Evolutionary conservation across 2,797 vertebrate genomes (phyloP), one percentile per base, ranked within the genome.

Genomic region (Hyperoplus immaculatus): DNA sequence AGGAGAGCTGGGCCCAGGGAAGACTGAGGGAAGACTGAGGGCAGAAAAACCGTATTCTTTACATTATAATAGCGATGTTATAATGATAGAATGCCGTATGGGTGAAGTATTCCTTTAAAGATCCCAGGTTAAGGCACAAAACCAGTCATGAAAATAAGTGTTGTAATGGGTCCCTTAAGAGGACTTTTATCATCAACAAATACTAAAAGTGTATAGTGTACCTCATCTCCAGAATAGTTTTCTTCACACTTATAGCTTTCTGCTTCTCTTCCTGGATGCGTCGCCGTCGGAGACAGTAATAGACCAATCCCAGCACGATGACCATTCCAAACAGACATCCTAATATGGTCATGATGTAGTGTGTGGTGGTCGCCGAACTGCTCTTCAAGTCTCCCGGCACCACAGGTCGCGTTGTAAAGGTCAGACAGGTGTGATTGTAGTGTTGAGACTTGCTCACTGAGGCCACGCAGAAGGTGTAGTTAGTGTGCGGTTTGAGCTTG

Each of bases 241-340:
- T 99, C 94, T 99, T 99, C 68, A 99, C 97, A 12, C 97, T 98
- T 85, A 98, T 96, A 0, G 97, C 97, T 88, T 99, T 99, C 88
- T 98, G 96, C 84, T 99, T 98, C 87, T 99, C 98, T 61, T 99
- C 97, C 61, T 97, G 95, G 92, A 97, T 95, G 55, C 98, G 96
- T 21, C 96, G 93, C 72, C 96, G 96, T 60, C 97, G 93, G 79
- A 99, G 93, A 88, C 98, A 99, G 87, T 98, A 99, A 92, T 99
- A 99, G 53, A 99, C 97, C 0, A 98, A 93, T 1, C 98, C 98
- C 45, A 99, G 94, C n/a, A 99, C 95, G 21, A 99, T 96, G 71
- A 99, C 96, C 98, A 99, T 99, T 71, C 98, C 98, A 16, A 99
- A 99, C 64, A 99, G 95, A 85, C 98, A 99, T 75, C 98, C 98